Evolutionary conservation across 2,113 vertebrate species (phyloP).

Genomic region (Dasypus novemcinctus): DNA sequence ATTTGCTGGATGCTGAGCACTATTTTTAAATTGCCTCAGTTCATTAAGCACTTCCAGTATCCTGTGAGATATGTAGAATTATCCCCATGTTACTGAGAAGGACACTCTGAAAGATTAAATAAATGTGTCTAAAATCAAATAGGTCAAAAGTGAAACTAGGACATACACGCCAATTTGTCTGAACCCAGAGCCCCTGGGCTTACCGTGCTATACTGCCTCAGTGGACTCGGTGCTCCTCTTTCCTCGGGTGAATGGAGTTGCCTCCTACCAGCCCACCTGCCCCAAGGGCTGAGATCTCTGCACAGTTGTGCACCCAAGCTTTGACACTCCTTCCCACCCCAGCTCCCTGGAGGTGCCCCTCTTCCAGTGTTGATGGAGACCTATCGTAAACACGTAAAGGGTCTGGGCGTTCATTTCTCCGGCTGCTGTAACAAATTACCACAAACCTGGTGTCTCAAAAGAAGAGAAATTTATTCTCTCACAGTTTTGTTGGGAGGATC

Average conservation of each 20-base stretch:
- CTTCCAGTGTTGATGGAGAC: neutral
- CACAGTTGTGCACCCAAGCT: neutral
- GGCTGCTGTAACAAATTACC: neutral
- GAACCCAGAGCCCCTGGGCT: neutral
- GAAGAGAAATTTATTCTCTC: neutral
- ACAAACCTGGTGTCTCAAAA: neutral
- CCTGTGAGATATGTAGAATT: neutral
- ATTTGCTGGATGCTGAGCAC: neutral
- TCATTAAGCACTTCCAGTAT: neutral
- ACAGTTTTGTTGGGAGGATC: neutral
- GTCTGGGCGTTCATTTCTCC: neutral
- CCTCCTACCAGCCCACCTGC: neutral
- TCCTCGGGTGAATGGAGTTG: neutral
- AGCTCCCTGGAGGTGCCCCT: neutral
- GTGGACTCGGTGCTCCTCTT: neutral
- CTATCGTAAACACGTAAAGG: neutral
- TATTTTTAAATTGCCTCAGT: slow-evolving; percentile 36
- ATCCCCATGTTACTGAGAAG: neutral
- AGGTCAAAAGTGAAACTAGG: neutral
- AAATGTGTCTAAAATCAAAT: neutral
- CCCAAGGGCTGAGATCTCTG: too few species aligned
- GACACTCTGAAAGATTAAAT: neutral
- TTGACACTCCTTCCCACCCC: neutral
- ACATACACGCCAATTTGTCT: neutral
- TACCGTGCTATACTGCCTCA: neutral